Conservation (phyloP, 2,113 vertebrate species). For the Formicarius rufipectus region DNA sequence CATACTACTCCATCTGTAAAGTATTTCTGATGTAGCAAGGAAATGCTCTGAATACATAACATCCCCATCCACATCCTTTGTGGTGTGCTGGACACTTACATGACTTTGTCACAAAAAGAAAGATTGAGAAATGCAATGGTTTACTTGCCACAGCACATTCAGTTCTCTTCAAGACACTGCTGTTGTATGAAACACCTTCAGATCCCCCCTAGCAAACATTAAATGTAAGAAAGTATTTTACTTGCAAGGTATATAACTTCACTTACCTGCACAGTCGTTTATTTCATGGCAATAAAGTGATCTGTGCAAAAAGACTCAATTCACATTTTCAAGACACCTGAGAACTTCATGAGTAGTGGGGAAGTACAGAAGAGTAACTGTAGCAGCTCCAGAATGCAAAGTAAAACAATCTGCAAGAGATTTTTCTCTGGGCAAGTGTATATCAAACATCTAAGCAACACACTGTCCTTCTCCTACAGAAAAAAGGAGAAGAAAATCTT, state of each 20-base stretch:
- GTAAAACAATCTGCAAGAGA: background rate
- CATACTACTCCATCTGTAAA: background rate
- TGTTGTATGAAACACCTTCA: background rate
- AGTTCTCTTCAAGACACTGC: background rate
- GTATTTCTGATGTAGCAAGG: background rate
- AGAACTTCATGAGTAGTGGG: accelerated
- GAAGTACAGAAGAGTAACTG: background rate
- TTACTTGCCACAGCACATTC: background rate
- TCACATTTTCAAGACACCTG: background rate
- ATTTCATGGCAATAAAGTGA: background rate
- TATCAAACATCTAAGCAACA: background rate
- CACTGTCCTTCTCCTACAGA: background rate
- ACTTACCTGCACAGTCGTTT: background rate
- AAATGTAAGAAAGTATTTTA: background rate
- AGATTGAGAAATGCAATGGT: background rate
- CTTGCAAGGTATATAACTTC: background rate
- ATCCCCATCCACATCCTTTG: background rate
- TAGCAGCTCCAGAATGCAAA: background rate
- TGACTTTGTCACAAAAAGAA: background rate
- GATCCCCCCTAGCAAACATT: background rate
- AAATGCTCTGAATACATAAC: background rate
- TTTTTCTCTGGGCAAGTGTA: background rate
- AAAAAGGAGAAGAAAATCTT: background rate
- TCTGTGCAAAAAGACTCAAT: background rate
- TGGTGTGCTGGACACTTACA: background rate